Evolutionary conservation across 2,113 vertebrate genomes (phyloP), one percentile per base, ranked within the genome.

Genomic region (Alexandromys fortis): DNA sequence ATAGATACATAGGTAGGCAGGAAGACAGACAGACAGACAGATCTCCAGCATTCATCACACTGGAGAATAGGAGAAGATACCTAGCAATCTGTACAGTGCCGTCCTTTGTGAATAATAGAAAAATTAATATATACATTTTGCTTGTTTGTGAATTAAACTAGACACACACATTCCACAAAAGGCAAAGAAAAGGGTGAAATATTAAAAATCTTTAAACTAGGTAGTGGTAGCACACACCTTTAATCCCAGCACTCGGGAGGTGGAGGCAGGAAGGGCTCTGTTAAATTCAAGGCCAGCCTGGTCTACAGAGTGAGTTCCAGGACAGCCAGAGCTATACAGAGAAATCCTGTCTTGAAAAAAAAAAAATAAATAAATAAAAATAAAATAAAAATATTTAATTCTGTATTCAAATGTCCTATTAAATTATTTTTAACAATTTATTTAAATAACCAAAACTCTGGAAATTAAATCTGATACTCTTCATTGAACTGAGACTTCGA

Each of bases 371-470:
- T n/a, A 70, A 70, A n/a, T 17, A n/a, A 70, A 17, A 58, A 19
- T 58, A 58, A n/a, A 72, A 72, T 22, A 12, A 35, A 76, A 83
- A 42, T 63, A 73, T 73, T 89, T 73, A 89, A 72, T 9, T 72
- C 22, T 49, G 3, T 16, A 22, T 82, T 47, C 19, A 86, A 68
- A 13, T 33, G 14, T 47, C 47, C 61, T 63, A 61, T 83, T 73
- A 24, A 73, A 83, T 93, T 86, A 26, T 72, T 94, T 92, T 70
- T 85, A 89, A 94, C 38, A 94, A 85, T 83, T 87, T 79, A 79
- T 72, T 97, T 96, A 93, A 95, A 73, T 38, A 82, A 89, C 47
- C 81, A 21, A 91, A 96, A 89, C 42, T 92, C 83, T 96, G n/a
- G 68, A 92, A 95, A 97, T 96, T 91, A 83, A 93, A 94, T 70